These are phyloP conservation scores for Hypsibius dujardini DNA, from an alignment of 1,140 invertebrate genomes.

Conservation along the genomic window DNA sequence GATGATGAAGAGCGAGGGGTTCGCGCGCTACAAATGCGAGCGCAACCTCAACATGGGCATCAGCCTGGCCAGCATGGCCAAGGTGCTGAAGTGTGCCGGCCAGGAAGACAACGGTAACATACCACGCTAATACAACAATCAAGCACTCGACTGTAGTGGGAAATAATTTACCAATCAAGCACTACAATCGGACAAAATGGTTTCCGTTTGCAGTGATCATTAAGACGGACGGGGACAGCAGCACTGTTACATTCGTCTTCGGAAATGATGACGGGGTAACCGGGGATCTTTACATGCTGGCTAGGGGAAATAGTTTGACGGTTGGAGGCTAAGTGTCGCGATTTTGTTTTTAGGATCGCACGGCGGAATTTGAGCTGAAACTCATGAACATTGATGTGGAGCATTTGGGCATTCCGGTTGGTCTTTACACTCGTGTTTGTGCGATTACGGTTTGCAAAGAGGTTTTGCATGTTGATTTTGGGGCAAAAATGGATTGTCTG, in stretches of 20 bases:
- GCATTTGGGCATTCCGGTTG: slow-evolving; percentile 89
- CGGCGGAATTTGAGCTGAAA: slow-evolving; percentile 92
- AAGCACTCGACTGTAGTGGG: too few species aligned
- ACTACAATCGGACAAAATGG: too few species aligned
- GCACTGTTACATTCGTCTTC: slow-evolving; percentile 87
- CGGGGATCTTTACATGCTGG: slow-evolving; percentile 28
- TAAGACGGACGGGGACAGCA: slow-evolving; percentile 88
- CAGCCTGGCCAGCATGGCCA: slow-evolving; percentile 80
- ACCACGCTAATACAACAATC: too few species aligned
- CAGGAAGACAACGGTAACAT: slow-evolving; percentile 85
- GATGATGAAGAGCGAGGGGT: slow-evolving; percentile 78
- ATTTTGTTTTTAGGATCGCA: slow-evolving; percentile 40
- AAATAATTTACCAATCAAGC: too few species aligned
- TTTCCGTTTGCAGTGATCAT: too few species aligned
- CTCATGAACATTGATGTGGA: slow-evolving; percentile 96
- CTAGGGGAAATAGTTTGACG: background rate
- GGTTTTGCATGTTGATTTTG: too few species aligned
- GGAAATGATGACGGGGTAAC: slow-evolving; percentile 41
- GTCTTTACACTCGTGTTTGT: slow-evolving; percentile 28
- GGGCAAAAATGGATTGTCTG: too few species aligned
- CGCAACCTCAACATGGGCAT: slow-evolving; percentile 94
- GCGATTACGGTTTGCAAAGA: too few species aligned
- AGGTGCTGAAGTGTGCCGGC: slow-evolving; percentile 87
- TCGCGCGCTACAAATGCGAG: slow-evolving; percentile 95
- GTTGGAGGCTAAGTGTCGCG: background rate